phyloP scores from a whole-genome alignment of 92 coral and sea anemone genomes.

The Diadumene lineata region DNA sequence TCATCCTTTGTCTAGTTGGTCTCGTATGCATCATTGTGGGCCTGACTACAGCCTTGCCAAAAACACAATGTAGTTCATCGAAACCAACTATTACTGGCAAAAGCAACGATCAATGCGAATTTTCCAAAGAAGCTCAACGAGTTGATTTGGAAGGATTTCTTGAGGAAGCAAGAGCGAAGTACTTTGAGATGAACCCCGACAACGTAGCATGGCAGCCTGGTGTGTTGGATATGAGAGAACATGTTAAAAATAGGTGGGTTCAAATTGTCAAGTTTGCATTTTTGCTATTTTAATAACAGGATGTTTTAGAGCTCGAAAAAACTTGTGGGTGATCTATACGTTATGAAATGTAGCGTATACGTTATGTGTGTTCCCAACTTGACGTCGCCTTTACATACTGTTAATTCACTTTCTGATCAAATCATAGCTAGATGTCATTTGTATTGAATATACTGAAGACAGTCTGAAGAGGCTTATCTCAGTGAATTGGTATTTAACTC shows the following conservation, averaged over 20 bases:
- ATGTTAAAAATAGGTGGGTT: slow-evolving; percentile 46
- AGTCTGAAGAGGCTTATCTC: not conserved
- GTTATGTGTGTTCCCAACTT: too few relatives aligned
- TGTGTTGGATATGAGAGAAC: slow-evolving; percentile 24
- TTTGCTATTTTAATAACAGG: too few relatives aligned
- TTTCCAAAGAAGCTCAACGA: slow-evolving; percentile 71
- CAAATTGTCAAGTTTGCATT: too few relatives aligned
- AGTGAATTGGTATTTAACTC: too few relatives aligned
- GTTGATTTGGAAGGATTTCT: slow-evolving; percentile 71
- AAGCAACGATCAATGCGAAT: slow-evolving; percentile 35
- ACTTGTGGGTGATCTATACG: too few relatives aligned
- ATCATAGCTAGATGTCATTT: not conserved
- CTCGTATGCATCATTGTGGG: slow-evolving; percentile 26
- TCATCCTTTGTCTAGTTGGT: slow-evolving; percentile 15
- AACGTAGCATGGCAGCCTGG: slow-evolving; percentile 68
- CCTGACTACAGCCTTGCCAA: not conserved
- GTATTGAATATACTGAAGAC: not conserved
- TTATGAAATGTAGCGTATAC: too few relatives aligned
- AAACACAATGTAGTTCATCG: not conserved
- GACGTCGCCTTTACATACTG: too few relatives aligned
- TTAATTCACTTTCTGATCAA: too few relatives aligned
- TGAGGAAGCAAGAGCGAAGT: slow-evolving; percentile 52
- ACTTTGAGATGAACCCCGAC: slow-evolving; percentile 54
- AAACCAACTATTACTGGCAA: not conserved
- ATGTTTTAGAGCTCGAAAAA: too few relatives aligned